These are phyloP conservation scores for Sparidentex hasta DNA, from an alignment of 2,797 vertebrate genomes.

Conservation along the genomic window DNA sequence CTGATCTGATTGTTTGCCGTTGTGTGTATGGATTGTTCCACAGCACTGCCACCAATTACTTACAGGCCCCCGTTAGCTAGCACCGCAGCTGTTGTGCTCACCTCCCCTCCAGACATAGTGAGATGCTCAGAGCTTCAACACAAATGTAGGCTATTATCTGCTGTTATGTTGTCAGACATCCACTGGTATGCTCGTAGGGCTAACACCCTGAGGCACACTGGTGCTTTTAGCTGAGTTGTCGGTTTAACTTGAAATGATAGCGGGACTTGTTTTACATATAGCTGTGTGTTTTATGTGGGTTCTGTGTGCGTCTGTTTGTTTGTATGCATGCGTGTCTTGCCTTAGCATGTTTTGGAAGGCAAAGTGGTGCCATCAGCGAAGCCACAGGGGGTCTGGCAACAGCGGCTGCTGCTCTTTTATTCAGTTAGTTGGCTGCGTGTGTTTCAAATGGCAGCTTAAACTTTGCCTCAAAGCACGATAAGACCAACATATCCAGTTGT, in stretches of 20 bases:
- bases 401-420: constrained; percentile 29
- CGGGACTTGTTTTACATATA: constrained; percentile 33
- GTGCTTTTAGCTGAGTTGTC: constrained; percentile 39
- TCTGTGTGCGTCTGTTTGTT: background rate
- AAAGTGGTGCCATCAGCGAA: constrained; percentile 45
- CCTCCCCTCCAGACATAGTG: constrained; percentile 67
- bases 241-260: constrained; percentile 45
- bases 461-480: background rate
- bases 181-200: constrained; percentile 44
- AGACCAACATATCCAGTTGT: background rate
- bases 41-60: constrained; percentile 71
- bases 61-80: constrained; percentile 71
- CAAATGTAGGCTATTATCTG: constrained; percentile 66
- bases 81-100: constrained; percentile 63
- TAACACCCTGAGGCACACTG: constrained; percentile 39
- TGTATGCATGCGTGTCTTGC: background rate
- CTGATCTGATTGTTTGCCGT: constrained; percentile 70
- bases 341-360: constrained; percentile 30
- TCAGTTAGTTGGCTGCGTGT: constrained; percentile 31
- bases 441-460: constrained; percentile 23
- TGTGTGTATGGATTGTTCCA: constrained; percentile 68
- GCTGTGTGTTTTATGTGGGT: background rate
- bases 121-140: constrained; percentile 54
- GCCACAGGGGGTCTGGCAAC: constrained; percentile 35
- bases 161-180: constrained; percentile 62